Percentiles rank a stretch among this genome's conserved stretches.
These are phyloP conservation scores for Mormyrus lacerda DNA, from an alignment of 2,113 vertebrate genomes.

Conservation along the genomic window DNA sequence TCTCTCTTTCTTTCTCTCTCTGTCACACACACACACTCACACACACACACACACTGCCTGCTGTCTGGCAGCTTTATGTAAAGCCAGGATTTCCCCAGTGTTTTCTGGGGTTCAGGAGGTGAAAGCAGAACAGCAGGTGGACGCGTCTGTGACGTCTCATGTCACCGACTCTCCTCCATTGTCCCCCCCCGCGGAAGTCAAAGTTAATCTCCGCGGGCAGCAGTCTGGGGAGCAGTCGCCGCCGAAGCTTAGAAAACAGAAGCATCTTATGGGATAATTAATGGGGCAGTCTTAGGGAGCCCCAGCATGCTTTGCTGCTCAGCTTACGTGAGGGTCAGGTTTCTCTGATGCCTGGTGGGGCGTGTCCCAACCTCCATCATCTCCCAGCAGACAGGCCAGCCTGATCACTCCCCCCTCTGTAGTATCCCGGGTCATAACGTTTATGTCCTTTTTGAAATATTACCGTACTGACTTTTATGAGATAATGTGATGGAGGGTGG, in stretches of 20 bases:
- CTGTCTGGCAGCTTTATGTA: not conserved
- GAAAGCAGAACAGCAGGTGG: not conserved
- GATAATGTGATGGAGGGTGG: not conserved
- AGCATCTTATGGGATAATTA: slow-evolving; percentile 11
- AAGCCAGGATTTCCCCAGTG: not conserved
- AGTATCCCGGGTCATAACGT: not conserved
- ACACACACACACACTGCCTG: not conserved
- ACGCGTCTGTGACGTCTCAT: not conserved
- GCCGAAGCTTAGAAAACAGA: not conserved
- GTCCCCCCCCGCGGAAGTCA: not conserved
- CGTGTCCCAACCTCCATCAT: not conserved
- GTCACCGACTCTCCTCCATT: not conserved
- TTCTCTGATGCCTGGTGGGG: slow-evolving; percentile 2
- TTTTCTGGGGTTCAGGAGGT: slow-evolving; percentile 4
- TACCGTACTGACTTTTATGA: not conserved
- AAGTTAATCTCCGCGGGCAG: not conserved
- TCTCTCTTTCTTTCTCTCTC: too few relatives aligned
- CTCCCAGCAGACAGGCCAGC: not conserved
- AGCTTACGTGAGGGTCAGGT: not conserved
- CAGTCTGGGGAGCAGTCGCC: not conserved
- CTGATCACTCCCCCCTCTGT: not conserved
- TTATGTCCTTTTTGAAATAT: slow-evolving; percentile 2
- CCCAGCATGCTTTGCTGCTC: not conserved
- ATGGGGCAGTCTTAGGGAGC: too few relatives aligned
- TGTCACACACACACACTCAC: not conserved